Base-by-base conservation (phyloP, 2,797 vertebrate species). In the Champsocephalus esox region DNA sequence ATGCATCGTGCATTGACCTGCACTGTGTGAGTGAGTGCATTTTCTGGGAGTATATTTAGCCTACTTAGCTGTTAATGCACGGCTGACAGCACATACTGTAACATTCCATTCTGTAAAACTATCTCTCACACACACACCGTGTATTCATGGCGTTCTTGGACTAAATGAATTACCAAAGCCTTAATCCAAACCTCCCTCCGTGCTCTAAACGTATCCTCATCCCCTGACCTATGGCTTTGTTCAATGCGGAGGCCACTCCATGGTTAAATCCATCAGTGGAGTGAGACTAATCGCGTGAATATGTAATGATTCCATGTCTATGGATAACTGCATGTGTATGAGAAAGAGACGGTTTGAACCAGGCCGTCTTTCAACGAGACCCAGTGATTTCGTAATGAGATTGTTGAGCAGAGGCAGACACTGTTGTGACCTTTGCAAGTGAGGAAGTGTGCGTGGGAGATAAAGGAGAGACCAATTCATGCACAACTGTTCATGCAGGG, bases 231-330 rank as follows among this genome's bases (percentile, higher is more conserved):
- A 41, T 32, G 49, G 52, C 49, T 72, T 72, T 67, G 68, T 62
- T 85, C 46, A 67, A 38, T 51, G 63, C 63, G 79, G 70, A 69
- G 72, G 73, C 82, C 80, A 74, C 63, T 73, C 60, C 61, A 50
- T 56, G 78, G 68, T 76, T 75, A 74, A 78, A 85, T 70, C 82
- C 75, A 77, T 79, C 64, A 77, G 55, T 64, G 64, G 66, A 75
- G 77, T 12, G 66, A 79, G 49, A 78, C 79, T 69, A 70, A 70
- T 82, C n/a, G 5, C 64, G 60, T 85, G 69, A 88, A 83, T 83
- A 80, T 87, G 82, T 82, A 86, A 88, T 84, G 66, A 34, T 48
- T 71, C 51, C 6, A 41, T 77, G 86, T 81, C 77, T 75, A 65
- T 69, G 65, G 56, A 78, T 80, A 83, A 74, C 73, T 59, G 69